Evolutionary conservation across 2,113 vertebrate species (phyloP), one percentile per base, ranked within the genome.

Genomic region (Phycodurus eques): DNA sequence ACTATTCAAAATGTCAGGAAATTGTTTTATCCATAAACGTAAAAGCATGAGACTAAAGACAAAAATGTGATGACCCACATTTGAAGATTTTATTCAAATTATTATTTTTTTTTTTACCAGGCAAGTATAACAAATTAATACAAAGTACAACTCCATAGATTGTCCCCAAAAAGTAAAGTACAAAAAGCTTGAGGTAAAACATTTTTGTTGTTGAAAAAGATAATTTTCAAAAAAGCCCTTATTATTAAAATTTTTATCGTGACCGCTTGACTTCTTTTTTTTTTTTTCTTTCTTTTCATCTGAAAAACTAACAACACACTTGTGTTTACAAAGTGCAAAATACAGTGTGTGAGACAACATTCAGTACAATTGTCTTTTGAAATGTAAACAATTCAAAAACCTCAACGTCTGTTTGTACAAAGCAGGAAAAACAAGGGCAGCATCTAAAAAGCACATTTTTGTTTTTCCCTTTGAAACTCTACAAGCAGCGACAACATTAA

Each of bases 171-270:
- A 90, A 88, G 86, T 82, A 83, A 90, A 85, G 87, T 92, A 90
- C 86, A 92, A 92, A 92, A 91, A 63, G 59, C 84, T 88, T 90
- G 87, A 90, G 90, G 88, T 90, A 90, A 90, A 90, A 90, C 90
- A 87, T 85, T 65, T 65, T 65, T 44, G 11, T 13, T 54, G 39
- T 88, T 89, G 71, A 83, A 90, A 91, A 89, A 90, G 75, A 85
- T 88, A 84, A 39, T 71, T 88, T 87, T 88, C 83, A 88, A 87
- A 39, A 90, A 92, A 90, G 85, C 86, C 88, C 88, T 88, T 90
- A 88, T 86, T 86, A 80, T 89, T 88, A 87, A 90, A 88, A 83
- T 81, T 79, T 66, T 90, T 85, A 80, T 46, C 64, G 9, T 47
- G 15, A 47, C 64, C 63, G 8, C 20, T 84, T 85, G 84, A 89